A percentile compares a stretch with the other conserved stretches of the same genome.
phyloP scores from a whole-genome alignment of 2,113 vertebrate species.

The Panurus biarmicus region DNA sequence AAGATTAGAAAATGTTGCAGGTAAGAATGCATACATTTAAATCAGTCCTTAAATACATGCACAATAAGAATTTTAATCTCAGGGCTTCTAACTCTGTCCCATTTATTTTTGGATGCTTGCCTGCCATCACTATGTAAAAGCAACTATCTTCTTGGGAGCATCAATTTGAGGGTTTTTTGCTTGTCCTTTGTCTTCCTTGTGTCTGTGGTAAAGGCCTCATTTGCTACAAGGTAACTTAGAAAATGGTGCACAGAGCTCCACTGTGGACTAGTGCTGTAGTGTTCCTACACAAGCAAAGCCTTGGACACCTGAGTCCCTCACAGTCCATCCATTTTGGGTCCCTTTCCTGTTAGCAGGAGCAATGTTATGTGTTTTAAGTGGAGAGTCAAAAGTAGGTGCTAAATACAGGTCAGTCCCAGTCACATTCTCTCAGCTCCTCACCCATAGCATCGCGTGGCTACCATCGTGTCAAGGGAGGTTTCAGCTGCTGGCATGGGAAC shows the following conservation, averaged over 20 bases:
- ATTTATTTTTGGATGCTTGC: neutral
- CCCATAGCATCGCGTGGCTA: too few species aligned
- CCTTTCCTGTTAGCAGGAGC: neutral
- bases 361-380: neutral
- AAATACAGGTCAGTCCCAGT: neutral
- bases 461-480: too few species aligned
- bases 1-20: neutral
- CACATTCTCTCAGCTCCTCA: neutral
- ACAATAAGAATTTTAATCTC: neutral
- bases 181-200: neutral
- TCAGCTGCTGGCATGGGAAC: too few species aligned
- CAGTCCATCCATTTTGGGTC: neutral
- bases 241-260: neutral
- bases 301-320: neutral
- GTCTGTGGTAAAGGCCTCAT: neutral
- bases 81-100: neutral
- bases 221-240: neutral
- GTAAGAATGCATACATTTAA: neutral
- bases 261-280: neutral
- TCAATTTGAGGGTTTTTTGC: fast-evolving
- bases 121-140: neutral
- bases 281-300: too few species aligned
- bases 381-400: neutral
- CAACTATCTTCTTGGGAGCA: neutral
- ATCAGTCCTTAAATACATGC: fast-evolving